phyloP scores from a whole-genome alignment of 1,140 invertebrate species.

The Psix sp. region DNA sequence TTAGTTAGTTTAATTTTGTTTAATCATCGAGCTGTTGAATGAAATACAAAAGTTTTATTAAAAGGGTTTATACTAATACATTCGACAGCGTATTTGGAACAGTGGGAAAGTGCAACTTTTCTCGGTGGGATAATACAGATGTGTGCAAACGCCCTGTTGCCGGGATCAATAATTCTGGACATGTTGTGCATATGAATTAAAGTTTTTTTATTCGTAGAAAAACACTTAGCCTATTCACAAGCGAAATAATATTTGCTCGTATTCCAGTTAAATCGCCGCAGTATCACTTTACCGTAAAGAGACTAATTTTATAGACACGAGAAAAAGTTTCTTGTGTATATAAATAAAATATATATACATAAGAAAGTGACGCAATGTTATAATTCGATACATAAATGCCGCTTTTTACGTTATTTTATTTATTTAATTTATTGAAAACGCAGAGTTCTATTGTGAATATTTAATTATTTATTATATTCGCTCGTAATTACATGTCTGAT shows the following conservation, averaged over 20 bases:
- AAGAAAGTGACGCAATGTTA: too few species aligned
- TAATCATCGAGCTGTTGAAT: not conserved
- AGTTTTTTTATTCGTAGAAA: not conserved
- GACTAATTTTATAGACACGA: too few species aligned
- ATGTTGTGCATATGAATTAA: not conserved
- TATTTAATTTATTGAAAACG: too few species aligned
- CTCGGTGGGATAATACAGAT: constrained; percentile 1
- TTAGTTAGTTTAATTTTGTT: too few species aligned
- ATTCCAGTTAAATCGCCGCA: too few species aligned
- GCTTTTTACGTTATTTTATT: too few species aligned
- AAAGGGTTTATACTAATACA: not conserved
- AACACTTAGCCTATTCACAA: not conserved
- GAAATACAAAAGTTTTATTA: not conserved
- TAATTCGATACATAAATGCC: too few species aligned
- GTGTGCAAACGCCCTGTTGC: constrained; percentile 1
- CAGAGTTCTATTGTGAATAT: too few species aligned
- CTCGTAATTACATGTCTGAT: not conserved
- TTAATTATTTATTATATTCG: too few species aligned
- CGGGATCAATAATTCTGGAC: not conserved
- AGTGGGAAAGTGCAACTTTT: not conserved
- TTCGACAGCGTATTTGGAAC: not conserved
- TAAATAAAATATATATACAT: too few species aligned
- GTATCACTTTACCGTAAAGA: too few species aligned
- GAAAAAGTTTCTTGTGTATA: too few species aligned
- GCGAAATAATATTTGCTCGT: not conserved